Percentiles rank a stretch among this genome's conserved stretches.
Evolutionary conservation across 1,140 invertebrate species (phyloP).

Genomic region (Drusus annulatus): DNA sequence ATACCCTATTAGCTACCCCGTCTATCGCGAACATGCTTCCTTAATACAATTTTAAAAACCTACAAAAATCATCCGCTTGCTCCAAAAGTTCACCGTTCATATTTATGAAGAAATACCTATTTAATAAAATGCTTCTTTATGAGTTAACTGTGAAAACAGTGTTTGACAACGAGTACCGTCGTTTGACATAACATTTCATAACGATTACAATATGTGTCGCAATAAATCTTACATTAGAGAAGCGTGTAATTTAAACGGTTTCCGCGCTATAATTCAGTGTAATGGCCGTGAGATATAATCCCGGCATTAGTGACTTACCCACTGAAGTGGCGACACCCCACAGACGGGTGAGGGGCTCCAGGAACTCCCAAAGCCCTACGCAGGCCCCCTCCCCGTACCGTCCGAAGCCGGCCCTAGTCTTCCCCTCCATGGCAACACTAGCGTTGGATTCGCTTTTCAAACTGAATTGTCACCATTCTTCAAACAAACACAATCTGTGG

Average conservation of each 20-base stretch:
- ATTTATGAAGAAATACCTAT: too few relatives aligned
- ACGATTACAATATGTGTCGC: constrained; percentile 6
- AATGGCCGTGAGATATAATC: constrained; percentile 18
- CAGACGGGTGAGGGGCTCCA: constrained; percentile 53
- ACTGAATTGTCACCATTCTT: neutral
- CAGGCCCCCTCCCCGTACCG: constrained; percentile 54
- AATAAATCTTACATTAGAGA: constrained; percentile 14
- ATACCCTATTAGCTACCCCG: too few relatives aligned
- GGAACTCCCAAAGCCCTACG: constrained; percentile 53
- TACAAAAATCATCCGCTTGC: too few relatives aligned
- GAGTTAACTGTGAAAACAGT: too few relatives aligned
- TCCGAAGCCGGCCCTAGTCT: constrained; percentile 31
- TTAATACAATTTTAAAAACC: too few relatives aligned
- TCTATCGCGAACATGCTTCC: too few relatives aligned
- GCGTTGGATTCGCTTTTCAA: neutral
- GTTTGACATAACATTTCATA: neutral
- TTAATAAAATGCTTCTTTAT: too few relatives aligned
- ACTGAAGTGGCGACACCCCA: constrained; percentile 56
- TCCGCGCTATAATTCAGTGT: neutral
- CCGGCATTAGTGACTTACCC: constrained; percentile 47
- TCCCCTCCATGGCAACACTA: constrained; percentile 53
- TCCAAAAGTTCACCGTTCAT: too few relatives aligned
- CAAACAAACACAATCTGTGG: neutral
- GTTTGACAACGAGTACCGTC: too few relatives aligned
- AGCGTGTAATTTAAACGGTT: constrained; percentile 15